Base-by-base conservation (phyloP, 2,888 invertebrate species). In the Heteropelma amictum region DNA sequence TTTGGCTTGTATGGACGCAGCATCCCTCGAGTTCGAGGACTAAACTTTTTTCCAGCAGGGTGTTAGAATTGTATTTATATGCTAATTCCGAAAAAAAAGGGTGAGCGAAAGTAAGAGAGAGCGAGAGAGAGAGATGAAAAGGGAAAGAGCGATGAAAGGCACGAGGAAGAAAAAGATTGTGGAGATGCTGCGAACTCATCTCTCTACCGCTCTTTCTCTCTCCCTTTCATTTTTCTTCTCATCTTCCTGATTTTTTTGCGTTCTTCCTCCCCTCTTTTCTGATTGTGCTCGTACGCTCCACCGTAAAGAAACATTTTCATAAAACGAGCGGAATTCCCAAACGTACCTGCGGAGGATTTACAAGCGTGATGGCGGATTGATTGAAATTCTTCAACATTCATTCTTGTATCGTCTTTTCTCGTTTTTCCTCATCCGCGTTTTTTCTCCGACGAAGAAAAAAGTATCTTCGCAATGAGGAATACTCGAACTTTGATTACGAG, bases 11-110 rank as follows among this genome's bases (percentile, higher is more conserved):
- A 49, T 45, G 67, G 33, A 61, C 51, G 72, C 70, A 61, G 67
- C 7, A 38, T 65, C 60, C 14, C 61, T 58, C 68, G 74, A 61
- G 70, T 53, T 53, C 72, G 75, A 65, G 56, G 76, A 80, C 80
- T 79, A 80, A 81, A 81, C 80, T 81, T 80, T 82, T 49, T 80
- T 79, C 77, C 77, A 79, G 73, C 72, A 74, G 81, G 77, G 76
- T 79, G 78, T 81, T 81, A 80, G 80, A 81, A 78, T 81, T 80
- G 82, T 82, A 84, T 84, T 84, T 84, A 82, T 82, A 83, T 83
- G 84, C 82, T 83, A 84, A 83, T 83, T 77, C 77, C 75, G 73
- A 65, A 72, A 23, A 65, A n/a, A n/a, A 72, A 73, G 40, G 72
- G 56, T 67, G 67, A 69, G 64, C 58, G 77, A 69, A 42, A 76